These are phyloP conservation scores for Lypha dubia DNA, from an alignment of 2,888 invertebrate species.

Conservation along the genomic window DNA sequence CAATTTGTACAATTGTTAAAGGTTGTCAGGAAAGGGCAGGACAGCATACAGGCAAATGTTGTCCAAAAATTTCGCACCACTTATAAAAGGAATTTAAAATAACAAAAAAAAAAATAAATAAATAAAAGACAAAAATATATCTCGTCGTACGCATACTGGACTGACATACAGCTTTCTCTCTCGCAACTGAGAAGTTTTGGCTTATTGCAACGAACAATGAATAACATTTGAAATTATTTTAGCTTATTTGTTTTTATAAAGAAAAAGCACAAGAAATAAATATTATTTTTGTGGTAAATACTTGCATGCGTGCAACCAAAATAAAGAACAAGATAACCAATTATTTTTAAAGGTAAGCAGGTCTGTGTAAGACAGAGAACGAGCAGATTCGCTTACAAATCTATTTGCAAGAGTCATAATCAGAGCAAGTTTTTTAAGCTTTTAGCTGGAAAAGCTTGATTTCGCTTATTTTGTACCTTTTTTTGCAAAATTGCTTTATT, in stretches of 20 bases:
- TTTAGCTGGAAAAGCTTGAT: no score
- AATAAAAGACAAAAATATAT: background rate
- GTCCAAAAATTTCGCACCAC: constrained; percentile 58
- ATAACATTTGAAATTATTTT: background rate
- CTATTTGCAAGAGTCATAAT: no score
- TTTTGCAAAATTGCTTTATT: no score
- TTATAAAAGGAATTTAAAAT: no score
- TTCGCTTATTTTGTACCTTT: no score
- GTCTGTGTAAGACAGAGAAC: no score
- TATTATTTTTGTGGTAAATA: background rate
- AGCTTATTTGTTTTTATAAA: background rate
- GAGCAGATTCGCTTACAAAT: no score
- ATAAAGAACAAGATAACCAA: no score
- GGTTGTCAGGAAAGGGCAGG: constrained; percentile 25
- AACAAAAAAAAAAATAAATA: no score
- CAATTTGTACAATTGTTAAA: constrained; percentile 29
- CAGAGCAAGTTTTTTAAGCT: no score
- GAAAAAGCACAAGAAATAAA: background rate
- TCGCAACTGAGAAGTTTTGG: background rate
- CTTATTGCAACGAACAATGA: background rate
- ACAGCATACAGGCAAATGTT: constrained; percentile 10
- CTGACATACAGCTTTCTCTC: background rate
- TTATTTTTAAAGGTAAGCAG: no score
- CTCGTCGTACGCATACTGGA: background rate
- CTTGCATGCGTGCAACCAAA: no score